These are phyloP conservation scores for Odontomyia ornata DNA, from an alignment of 2,888 invertebrate genomes.

Conservation along the genomic window DNA sequence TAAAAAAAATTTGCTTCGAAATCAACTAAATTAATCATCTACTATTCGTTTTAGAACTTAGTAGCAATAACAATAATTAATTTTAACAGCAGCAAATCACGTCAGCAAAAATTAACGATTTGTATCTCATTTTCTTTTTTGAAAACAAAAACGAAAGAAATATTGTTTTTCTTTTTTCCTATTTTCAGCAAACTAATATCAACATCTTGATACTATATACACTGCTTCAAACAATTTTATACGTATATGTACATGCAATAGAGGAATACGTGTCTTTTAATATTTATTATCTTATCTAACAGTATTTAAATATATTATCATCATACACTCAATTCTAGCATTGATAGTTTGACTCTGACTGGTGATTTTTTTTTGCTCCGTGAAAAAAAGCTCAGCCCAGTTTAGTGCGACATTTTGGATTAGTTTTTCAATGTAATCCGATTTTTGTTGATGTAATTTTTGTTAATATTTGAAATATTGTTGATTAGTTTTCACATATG, in stretches of 20 bases:
- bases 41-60: no score
- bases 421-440: conserved; percentile 4
- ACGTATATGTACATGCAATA: neutral
- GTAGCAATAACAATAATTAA: no score
- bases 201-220: neutral
- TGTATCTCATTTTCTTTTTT: neutral
- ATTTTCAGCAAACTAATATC: neutral
- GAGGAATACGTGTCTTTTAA: neutral
- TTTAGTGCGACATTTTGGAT: neutral
- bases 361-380: neutral
- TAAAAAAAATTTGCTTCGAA: no score
- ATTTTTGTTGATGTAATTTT: neutral
- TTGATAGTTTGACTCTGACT: neutral
- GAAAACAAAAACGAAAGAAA: neutral
- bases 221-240: neutral
- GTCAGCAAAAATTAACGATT: neutral
- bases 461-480: neutral
- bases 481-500: neutral
- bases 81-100: neutral
- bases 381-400: neutral
- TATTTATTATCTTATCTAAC: conserved; percentile 20
- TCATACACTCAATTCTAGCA: neutral
- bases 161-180: neutral
- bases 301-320: conserved; percentile 3
- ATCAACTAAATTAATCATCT: no score